Base-by-base conservation (phyloP, 2,888 invertebrate genomes). In the Pachydiplax longipennis region DNA sequence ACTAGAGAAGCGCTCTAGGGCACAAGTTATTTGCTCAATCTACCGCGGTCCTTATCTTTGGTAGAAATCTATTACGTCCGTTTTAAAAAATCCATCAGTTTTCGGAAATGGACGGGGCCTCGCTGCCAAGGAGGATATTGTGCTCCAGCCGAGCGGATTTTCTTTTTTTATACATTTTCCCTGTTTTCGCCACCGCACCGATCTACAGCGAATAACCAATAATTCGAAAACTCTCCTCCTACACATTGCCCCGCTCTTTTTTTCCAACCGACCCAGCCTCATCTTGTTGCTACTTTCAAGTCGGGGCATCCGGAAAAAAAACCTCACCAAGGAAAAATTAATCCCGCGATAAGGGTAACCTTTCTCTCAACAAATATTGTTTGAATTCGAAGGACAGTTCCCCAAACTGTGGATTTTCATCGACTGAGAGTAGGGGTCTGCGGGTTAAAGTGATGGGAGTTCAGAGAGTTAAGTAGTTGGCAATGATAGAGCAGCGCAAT, bases 401-500 rank as follows among this genome's bases (percentile, higher is more conserved):
- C 44, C 83, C 65, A 87, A 87, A 65, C 87, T 87, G 83, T 83
- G 87, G 87, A 87, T 87, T 65, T 87, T 87, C 61, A 87, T 65
- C 87, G 87, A 65, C 37, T 87, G 61, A 87, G 82, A 22, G 83
- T 81, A 44, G 53, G 82, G 53, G 58, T 35, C 58, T 22, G 83
- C 31, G 37, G 40, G 87, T 65, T 87, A 65, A 87, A 87, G 87
- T 87, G 87, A 87, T 87, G 87, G 87, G 87, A 61, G 61, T 83
- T 58, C 58, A 58, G 53, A 83, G 83, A 83, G 83, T 87, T 87
- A 87, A 87, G 87, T 87, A 87, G 87, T 87, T 87, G 87, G 87
- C 87, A 87, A 87, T 87, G 87, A 87, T 87, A 87, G 87, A 87
- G 87, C 35, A 87, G 37, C 58, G 83, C 83, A 83, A 83, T 83